Evolutionary conservation across 2,888 invertebrate species (phyloP).

Genomic region (Melanargia galathea): DNA sequence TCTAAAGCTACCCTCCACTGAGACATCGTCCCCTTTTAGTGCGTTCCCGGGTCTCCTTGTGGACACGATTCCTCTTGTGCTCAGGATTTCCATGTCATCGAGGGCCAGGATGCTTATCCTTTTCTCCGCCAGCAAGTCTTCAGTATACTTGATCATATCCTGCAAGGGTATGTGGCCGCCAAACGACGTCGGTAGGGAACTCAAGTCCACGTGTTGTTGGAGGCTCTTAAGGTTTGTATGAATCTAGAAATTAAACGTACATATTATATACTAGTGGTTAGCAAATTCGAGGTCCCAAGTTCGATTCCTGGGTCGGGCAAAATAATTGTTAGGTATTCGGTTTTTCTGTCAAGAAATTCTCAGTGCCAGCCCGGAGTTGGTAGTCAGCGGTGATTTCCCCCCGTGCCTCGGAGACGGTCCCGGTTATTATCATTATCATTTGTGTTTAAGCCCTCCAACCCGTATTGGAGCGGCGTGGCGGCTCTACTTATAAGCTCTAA

Average conservation of each 20-base stretch:
- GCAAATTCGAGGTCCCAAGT: no score
- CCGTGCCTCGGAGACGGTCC: no score
- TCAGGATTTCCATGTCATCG: conserved; percentile 85
- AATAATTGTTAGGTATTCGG: no score
- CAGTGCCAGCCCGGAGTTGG: no score
- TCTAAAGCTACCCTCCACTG: conserved; percentile 85
- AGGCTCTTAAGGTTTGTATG: conserved; percentile 83
- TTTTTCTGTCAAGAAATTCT: no score
- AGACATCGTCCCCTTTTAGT: conserved; percentile 55
- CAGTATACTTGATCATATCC: conserved; percentile 88
- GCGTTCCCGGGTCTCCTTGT: conserved; percentile 57
- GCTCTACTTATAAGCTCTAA: no score
- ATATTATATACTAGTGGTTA: no score
- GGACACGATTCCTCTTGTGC: conserved; percentile 79
- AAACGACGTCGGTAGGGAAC: conserved; percentile 86
- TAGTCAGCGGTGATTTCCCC: no score
- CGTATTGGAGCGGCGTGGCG: no score
- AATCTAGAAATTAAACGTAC: conserved; percentile 63
- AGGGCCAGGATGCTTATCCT: conserved; percentile 82
- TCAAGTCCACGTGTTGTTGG: conserved; percentile 81
- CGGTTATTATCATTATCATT: no score
- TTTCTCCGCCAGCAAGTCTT: conserved; percentile 83
- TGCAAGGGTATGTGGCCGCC: conserved; percentile 87
- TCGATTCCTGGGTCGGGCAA: no score
- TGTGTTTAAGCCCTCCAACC: no score